Conservation (phyloP, 2,113 vertebrate species). For the Cisticola juncidis region DNA sequence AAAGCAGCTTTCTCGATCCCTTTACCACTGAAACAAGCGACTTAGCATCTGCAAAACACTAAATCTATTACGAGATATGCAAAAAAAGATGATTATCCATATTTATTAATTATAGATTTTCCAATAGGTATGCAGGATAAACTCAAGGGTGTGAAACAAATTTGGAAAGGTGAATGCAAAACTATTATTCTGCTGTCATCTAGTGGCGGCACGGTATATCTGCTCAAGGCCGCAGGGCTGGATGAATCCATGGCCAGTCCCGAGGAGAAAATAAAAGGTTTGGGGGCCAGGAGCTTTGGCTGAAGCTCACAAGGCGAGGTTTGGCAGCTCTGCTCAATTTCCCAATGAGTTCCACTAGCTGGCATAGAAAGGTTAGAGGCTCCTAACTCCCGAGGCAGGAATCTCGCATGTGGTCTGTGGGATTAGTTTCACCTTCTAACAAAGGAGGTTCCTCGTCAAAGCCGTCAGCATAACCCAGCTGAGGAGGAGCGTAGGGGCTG, state of each 20-base stretch:
- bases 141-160: neutral
- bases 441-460: conserved; percentile 86
- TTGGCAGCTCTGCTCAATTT: neutral
- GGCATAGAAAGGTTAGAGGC: neutral
- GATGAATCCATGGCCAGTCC: neutral
- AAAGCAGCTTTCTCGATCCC: neutral
- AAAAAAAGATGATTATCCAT: neutral
- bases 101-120: conserved; percentile 27
- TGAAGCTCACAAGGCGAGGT: neutral
- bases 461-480: conserved; percentile 31
- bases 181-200: conserved; percentile 68
- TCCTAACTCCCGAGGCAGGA: neutral
- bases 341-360: neutral
- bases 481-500: conserved; percentile 7
- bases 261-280: neutral
- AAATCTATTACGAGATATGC: neutral
- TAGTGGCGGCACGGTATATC: conserved; percentile 48
- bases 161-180: conserved; percentile 10
- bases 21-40: neutral
- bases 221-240: neutral
- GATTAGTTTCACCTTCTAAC: conserved; percentile 80
- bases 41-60: neutral
- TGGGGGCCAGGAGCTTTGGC: neutral
- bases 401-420: rapidly evolving
- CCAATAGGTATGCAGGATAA: neutral